phyloP scores from a whole-genome alignment of 2,888 invertebrate genomes.

The Hypsopygia costalis region DNA sequence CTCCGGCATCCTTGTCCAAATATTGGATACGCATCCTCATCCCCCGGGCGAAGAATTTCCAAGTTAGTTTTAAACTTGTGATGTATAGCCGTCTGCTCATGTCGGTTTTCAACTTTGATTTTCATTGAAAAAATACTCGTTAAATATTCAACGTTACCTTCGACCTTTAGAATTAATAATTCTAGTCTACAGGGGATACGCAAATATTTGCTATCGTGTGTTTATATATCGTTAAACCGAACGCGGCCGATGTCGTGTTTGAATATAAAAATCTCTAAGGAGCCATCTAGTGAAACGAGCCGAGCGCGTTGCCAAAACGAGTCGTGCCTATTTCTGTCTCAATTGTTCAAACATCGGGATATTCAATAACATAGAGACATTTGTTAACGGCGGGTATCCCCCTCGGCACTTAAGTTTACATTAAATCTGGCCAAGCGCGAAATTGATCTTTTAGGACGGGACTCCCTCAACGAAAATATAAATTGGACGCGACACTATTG shows the following conservation, averaged over 20 bases:
- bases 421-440: slow-evolving; percentile 77
- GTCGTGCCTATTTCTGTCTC: neutral
- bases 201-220: too few species aligned
- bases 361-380: slow-evolving; percentile 70
- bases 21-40: slow-evolving; percentile 26
- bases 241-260: neutral
- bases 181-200: too few species aligned
- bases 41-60: slow-evolving; percentile 26
- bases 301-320: neutral
- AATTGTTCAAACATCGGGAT: slow-evolving; percentile 26
- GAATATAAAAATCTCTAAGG: neutral
- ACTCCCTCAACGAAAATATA: slow-evolving; percentile 64
- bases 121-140: too few species aligned
- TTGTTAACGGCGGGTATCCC: slow-evolving; percentile 46
- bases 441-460: slow-evolving; percentile 78
- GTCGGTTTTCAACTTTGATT: neutral
- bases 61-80: neutral
- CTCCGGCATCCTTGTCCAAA: slow-evolving; percentile 10
- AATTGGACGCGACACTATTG: slow-evolving; percentile 38
- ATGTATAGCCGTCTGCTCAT: neutral
- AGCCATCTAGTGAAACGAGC: neutral
- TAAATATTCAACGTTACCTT: too few species aligned
- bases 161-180: too few species aligned
- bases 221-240: too few species aligned
- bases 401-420: slow-evolving; percentile 76